phyloP scores from a whole-genome alignment of 53 echinoderm and acorn worm species.

The Holothuria leucospilota region DNA sequence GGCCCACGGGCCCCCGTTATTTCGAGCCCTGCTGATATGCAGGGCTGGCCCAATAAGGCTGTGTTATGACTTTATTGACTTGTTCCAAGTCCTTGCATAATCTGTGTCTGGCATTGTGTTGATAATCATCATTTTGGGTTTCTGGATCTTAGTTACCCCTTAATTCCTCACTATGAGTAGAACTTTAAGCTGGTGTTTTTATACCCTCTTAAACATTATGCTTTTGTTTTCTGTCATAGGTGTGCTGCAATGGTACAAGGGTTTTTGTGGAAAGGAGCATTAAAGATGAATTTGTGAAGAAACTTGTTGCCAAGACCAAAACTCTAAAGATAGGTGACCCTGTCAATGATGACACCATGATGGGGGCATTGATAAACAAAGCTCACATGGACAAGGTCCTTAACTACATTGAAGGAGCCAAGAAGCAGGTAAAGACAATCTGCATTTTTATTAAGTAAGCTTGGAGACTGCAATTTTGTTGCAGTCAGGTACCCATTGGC shows the following conservation, averaged over 20 bases:
- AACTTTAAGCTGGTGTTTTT: not conserved
- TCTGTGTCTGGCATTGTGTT: not conserved
- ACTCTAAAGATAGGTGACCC: slow-evolving; percentile 88
- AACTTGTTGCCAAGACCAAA: slow-evolving; percentile 73
- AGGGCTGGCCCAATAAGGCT: too few relatives aligned
- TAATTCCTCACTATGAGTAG: not conserved
- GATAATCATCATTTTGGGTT: too few relatives aligned
- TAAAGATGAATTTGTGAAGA: slow-evolving; percentile 79
- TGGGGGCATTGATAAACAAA: slow-evolving; percentile 84
- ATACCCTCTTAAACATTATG: not conserved
- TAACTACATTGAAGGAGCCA: slow-evolving; percentile 86
- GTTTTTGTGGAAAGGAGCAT: slow-evolving; percentile 90
- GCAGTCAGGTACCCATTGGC: too few relatives aligned
- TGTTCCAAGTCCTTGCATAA: not conserved
- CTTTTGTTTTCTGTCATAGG: slow-evolving; percentile 58
- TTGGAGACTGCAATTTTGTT: too few relatives aligned
- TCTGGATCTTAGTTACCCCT: too few relatives aligned
- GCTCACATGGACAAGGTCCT: slow-evolving; percentile 86
- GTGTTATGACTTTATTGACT: too few relatives aligned
- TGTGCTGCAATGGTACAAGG: slow-evolving; percentile 93
- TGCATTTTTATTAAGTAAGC: too few relatives aligned
- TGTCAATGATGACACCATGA: slow-evolving; percentile 74
- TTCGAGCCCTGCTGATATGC: too few relatives aligned
- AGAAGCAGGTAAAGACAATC: slow-evolving; percentile 77
- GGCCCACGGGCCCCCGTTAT: too few relatives aligned